A percentile compares a stretch with the other conserved stretches of the same genome.
phyloP scores from a whole-genome alignment of 2,888 invertebrate genomes.

The Pandemis cinnamomeana region DNA sequence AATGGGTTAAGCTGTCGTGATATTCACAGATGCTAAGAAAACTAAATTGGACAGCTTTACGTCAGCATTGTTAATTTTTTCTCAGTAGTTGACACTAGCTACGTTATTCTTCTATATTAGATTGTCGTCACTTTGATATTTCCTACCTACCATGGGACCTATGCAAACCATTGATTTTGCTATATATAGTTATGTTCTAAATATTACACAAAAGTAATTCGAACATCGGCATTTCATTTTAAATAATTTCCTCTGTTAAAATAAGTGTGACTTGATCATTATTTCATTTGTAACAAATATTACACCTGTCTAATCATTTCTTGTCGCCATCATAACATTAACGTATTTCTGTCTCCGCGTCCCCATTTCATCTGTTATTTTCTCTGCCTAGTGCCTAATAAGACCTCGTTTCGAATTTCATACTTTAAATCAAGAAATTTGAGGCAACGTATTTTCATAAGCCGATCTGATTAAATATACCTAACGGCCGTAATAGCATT shows the following conservation, averaged over 20 bases:
- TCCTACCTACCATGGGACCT: too few species aligned
- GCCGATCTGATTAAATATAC: slow-evolving; percentile 3
- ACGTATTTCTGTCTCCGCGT: neutral
- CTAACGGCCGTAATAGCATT: slow-evolving; percentile 26
- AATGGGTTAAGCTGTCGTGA: neutral
- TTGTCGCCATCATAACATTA: neutral
- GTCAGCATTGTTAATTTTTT: too few species aligned
- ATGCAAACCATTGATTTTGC: too few species aligned
- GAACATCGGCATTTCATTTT: too few species aligned
- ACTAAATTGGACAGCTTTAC: neutral
- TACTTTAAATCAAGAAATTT: neutral
- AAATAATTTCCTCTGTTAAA: too few species aligned
- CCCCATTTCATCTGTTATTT: neutral
- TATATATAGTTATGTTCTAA: too few species aligned
- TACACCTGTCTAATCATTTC: neutral
- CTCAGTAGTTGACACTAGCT: too few species aligned
- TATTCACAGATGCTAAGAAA: neutral
- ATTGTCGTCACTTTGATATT: too few species aligned
- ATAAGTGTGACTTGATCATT: too few species aligned
- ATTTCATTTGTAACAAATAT: too few species aligned
- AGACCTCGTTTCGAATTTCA: neutral
- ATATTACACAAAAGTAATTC: too few species aligned
- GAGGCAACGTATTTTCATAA: neutral
- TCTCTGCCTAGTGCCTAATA: neutral
- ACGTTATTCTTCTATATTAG: too few species aligned